These are phyloP conservation scores for Drosophila subobscura DNA, from an alignment of 1,140 invertebrate genomes.

Conservation along the genomic window DNA sequence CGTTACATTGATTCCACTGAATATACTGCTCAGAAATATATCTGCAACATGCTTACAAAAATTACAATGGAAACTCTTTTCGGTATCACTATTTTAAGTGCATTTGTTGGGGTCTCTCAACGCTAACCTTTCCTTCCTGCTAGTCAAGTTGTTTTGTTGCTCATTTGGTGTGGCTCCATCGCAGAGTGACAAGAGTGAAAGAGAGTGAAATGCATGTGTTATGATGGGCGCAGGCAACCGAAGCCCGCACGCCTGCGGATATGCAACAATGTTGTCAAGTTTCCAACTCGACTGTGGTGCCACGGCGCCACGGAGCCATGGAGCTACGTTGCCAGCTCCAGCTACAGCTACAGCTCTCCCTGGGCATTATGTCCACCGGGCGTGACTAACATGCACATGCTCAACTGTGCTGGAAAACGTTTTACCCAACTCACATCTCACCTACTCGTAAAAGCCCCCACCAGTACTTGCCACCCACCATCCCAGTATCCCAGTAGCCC, in stretches of 20 bases:
- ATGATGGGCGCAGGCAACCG: constrained; percentile 37
- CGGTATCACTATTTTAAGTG: too few relatives aligned
- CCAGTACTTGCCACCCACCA: not conserved
- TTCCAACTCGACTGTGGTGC: constrained; percentile 39
- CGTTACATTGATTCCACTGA: too few relatives aligned
- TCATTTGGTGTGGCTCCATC: constrained; percentile 28
- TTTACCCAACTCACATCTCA: constrained; percentile 53
- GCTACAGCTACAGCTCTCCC: constrained; percentile 13
- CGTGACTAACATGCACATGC: constrained; percentile 79
- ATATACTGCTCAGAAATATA: too few relatives aligned
- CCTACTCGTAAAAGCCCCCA: constrained; percentile 36
- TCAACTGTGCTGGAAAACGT: constrained; percentile 77
- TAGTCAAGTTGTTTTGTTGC: constrained; percentile 11
- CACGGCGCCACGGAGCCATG: constrained; percentile 14
- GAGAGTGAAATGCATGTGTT: constrained; percentile 26
- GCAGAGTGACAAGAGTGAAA: not conserved
- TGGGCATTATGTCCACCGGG: constrained; percentile 72
- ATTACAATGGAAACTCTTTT: too few relatives aligned
- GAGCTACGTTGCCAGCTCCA: constrained; percentile 2
- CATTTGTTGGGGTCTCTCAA: constrained; percentile 21
- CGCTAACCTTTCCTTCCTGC: too few relatives aligned
- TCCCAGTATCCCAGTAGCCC: not conserved
- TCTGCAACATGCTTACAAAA: too few relatives aligned
- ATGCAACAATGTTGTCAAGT: constrained; percentile 77
- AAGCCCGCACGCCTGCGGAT: constrained; percentile 62